Base-by-base conservation (phyloP, 2,797 vertebrate genomes). In the Pteronotus mesoamericanus region DNA sequence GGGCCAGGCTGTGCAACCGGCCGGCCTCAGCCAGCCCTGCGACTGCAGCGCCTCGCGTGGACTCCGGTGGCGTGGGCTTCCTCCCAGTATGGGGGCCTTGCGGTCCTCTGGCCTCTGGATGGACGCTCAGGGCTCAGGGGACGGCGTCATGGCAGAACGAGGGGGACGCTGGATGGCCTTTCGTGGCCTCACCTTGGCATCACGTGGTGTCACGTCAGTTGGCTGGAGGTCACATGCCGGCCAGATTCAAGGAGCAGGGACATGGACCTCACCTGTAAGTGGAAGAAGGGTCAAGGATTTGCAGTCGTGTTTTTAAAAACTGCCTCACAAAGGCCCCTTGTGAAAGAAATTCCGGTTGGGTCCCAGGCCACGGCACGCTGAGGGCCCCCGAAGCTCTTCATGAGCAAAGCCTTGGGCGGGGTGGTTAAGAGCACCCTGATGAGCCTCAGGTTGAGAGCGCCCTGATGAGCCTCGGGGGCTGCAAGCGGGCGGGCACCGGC, bases 401-500 rank as follows among this genome's bases (percentile, higher is more conserved):
- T 37, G 86, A 96, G 94, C 90, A 94, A 97, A 97, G 92, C 94
- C 94, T 94, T 74, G 97, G 97, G 96, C n/a, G n/a, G n/a, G n/a
- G n/a, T n/a, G n/a, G n/a, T n/a, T n/a, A n/a, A n/a, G n/a, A n/a
- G n/a, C n/a, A n/a, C n/a, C 95, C 94, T 90, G 98, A 97, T 97
- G 95, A 96, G 98, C 97, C 94, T 97, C 90, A 89, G n/a, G n/a
- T n/a, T n/a, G n/a, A n/a, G n/a, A n/a, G n/a, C n/a, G n/a, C n/a
- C 95, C 94, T 90, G 98, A 97, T 97, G 95, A 96, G 98, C 97
- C 94, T 97, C 90, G 89, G 84, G 57, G 96, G 94, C 94, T 91
- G 97, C 97, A 97, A 86, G 93, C 92, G 94, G 89, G 98, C 95
- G n/a, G 97, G 97, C 97, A 86, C 83, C 97, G 95, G 94, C 96